A percentile compares a stretch with the other conserved stretches of the same genome.
phyloP scores from a whole-genome alignment of 2,888 invertebrate species.

The Anthophora plumipes region DNA sequence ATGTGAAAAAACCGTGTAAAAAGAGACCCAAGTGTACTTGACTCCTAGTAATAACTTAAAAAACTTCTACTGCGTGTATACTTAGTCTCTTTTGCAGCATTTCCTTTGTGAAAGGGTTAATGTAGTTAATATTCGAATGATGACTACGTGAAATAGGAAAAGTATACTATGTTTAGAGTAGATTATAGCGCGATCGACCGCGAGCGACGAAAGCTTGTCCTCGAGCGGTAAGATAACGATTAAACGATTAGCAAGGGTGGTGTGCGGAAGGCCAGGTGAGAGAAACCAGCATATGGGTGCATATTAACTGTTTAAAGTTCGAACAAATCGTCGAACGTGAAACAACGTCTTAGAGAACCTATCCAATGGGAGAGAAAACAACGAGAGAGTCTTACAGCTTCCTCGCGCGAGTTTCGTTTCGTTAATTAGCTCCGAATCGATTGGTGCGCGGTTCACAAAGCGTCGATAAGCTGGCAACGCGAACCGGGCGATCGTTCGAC shows the following conservation, averaged over 20 bases:
- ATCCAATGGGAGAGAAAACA: conserved; percentile 29
- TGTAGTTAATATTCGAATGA: neutral
- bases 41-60: too few relatives aligned
- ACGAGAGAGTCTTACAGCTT: conserved; percentile 16
- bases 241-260: conserved; percentile 37
- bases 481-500: conserved; percentile 27
- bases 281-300: conserved; percentile 5
- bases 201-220: conserved; percentile 32
- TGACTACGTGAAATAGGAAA: conserved; percentile 25
- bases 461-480: conserved; percentile 33
- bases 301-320: conserved; percentile 11
- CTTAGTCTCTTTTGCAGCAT: too few relatives aligned
- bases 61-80: too few relatives aligned
- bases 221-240: conserved; percentile 35
- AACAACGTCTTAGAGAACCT: conserved; percentile 50
- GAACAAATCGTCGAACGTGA: conserved; percentile 35
- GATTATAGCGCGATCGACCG: conserved; percentile 20
- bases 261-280: conserved; percentile 25
- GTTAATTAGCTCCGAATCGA: conserved; percentile 76
- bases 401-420: conserved; percentile 68
- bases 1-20: too few relatives aligned
- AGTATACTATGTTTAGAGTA: neutral
- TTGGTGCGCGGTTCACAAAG: conserved; percentile 58
- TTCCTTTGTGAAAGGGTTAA: too few relatives aligned
- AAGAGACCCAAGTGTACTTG: too few relatives aligned